Evolutionary conservation across 2,797 vertebrate genomes (phyloP).

Genomic region (Nannoperca obscura): DNA sequence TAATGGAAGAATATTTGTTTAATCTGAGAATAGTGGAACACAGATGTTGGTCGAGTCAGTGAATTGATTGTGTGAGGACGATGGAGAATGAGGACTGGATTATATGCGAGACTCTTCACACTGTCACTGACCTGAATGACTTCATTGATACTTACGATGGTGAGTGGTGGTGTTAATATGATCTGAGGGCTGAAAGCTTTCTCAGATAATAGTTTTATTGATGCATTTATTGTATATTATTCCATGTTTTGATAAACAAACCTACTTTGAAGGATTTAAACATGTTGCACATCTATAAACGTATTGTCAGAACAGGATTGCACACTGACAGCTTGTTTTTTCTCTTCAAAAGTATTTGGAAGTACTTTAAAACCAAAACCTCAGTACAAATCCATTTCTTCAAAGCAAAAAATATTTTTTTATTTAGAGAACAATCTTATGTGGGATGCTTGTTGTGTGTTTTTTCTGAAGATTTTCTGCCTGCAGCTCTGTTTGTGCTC

Average conservation of each 20-base stretch:
- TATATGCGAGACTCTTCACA: slow-evolving; percentile 55
- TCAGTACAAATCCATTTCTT: not conserved
- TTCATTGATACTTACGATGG: slow-evolving; percentile 64
- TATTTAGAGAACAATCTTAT: not conserved
- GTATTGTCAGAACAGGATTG: not conserved
- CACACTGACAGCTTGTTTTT: not conserved
- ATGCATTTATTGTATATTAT: not conserved
- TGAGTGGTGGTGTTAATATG: slow-evolving; percentile 45
- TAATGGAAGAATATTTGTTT: not conserved
- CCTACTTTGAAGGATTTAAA: not conserved
- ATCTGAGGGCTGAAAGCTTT: not conserved
- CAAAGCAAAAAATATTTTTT: not conserved
- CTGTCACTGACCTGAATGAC: slow-evolving; percentile 67
- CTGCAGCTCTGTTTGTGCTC: not conserved
- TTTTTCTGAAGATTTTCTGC: not conserved
- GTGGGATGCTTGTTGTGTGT: not conserved
- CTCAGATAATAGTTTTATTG: not conserved
- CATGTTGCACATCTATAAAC: not conserved
- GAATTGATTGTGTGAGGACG: not conserved
- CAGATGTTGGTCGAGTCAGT: not conserved
- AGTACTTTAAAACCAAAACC: not conserved
- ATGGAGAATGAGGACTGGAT: slow-evolving; percentile 58
- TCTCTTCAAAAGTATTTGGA: not conserved
- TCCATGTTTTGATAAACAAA: not conserved
- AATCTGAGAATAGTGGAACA: not conserved